These are phyloP conservation scores for Drosophila lacertosa DNA, from an alignment of 1,140 invertebrate species.

Conservation along the genomic window DNA sequence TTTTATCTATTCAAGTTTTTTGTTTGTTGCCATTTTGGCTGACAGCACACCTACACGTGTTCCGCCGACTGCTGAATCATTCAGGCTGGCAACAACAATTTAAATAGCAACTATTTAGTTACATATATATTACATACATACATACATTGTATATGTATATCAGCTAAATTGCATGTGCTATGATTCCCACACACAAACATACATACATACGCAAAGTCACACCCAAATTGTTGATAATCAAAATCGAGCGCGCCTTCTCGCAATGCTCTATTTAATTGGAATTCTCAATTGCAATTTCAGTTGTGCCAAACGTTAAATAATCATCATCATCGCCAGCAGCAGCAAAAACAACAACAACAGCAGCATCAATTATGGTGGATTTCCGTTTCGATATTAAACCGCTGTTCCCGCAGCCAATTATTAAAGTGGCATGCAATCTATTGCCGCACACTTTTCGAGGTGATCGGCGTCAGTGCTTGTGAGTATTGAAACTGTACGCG, in stretches of 20 bases:
- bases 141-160: conserved; percentile 13
- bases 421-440: conserved; percentile 86
- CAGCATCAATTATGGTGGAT: conserved; percentile 85
- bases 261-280: conserved; percentile 78
- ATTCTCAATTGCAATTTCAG: conserved; percentile 57
- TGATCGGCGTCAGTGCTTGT: conserved; percentile 86
- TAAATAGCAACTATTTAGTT: conserved; percentile 20
- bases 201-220: conserved; percentile 24
- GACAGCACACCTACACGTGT: conserved; percentile 51
- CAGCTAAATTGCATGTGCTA: conserved; percentile 63
- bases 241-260: conserved; percentile 56
- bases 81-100: conserved; percentile 21
- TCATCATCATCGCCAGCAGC: neutral
- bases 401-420: conserved; percentile 86
- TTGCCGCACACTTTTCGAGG: conserved; percentile 87
- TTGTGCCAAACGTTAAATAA: conserved; percentile 9
- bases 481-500: conserved; percentile 84
- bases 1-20: neutral
- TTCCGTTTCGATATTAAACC: conserved; percentile 87
- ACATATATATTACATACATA: too few species aligned
- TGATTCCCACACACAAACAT: conserved; percentile 58
- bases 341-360: conserved; percentile 21
- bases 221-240: conserved; percentile 54
- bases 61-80: conserved; percentile 59
- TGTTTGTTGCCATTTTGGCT: conserved; percentile 17